A percentile compares a stretch with the other conserved stretches of the same genome.
These are phyloP conservation scores for Calcarius lapponicus DNA, from an alignment of 2,797 vertebrate species.

Conservation along the genomic window DNA sequence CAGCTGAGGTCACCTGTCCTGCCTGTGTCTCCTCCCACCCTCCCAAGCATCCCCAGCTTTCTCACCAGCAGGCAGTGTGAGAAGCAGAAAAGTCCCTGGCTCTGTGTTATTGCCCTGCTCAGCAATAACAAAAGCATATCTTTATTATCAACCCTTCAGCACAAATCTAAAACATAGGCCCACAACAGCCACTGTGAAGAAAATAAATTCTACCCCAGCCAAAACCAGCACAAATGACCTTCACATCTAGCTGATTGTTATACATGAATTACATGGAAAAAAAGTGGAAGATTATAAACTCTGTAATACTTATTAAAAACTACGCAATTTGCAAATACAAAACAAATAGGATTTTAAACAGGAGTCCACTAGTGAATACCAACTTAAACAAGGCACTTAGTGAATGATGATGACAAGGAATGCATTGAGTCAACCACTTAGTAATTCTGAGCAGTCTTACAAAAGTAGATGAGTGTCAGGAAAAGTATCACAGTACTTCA, in stretches of 20 bases:
- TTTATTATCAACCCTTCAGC: neutral
- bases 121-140: neutral
- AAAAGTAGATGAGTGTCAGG: neutral
- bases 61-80: neutral
- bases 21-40: neutral
- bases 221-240: neutral
- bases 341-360: neutral
- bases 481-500: neutral
- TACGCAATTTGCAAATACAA: neutral
- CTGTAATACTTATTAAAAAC: neutral
- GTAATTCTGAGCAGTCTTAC: neutral
- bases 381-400: neutral
- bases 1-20: neutral
- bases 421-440: neutral
- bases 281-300: neutral
- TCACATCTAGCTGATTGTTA: neutral
- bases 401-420: neutral
- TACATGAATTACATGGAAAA: neutral
- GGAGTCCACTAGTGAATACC: neutral
- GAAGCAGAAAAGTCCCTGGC: neutral
- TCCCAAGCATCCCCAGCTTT: neutral
- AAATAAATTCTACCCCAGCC: neutral
- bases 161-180: neutral
- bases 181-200: neutral
- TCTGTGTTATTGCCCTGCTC: neutral